phyloP scores from a whole-genome alignment of 2,888 invertebrate genomes.

The Scaptomyza reducta region DNA sequence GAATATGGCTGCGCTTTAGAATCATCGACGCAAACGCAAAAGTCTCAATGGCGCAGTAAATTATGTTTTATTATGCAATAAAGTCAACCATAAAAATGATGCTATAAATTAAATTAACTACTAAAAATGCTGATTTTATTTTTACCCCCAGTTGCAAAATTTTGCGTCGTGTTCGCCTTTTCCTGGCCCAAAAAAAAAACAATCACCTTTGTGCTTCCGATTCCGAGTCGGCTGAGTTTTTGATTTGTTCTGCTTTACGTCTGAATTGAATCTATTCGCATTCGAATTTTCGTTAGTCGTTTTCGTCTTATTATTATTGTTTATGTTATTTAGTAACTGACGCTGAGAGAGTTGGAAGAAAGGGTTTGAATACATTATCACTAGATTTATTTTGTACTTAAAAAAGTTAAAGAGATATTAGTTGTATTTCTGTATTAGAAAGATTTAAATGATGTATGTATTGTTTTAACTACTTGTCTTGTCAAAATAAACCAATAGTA shows the following conservation, averaged over 20 bases:
- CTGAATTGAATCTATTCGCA: slow-evolving; percentile 35
- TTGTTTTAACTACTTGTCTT: no score
- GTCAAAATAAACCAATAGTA: no score
- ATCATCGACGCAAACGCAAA: slow-evolving; percentile 77
- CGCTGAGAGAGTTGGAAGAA: neutral
- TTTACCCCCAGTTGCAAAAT: slow-evolving; percentile 65
- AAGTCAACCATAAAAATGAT: slow-evolving; percentile 85
- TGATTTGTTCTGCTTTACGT: slow-evolving; percentile 1
- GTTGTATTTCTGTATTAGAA: no score
- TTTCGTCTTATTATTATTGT: slow-evolving; percentile 25
- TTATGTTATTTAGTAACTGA: slow-evolving; percentile 15
- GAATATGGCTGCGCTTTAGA: slow-evolving; percentile 72
- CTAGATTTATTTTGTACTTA: neutral
- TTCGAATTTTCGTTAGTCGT: slow-evolving; percentile 25
- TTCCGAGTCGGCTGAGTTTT: slow-evolving; percentile 14
- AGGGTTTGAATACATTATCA: slow-evolving; percentile 16
- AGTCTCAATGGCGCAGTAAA: slow-evolving; percentile 84
- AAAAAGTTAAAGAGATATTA: no score
- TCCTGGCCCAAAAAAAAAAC: slow-evolving; percentile 22
- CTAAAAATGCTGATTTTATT: slow-evolving; percentile 84
- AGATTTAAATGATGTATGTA: no score
- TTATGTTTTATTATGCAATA: slow-evolving; percentile 85
- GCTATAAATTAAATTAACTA: slow-evolving; percentile 85
- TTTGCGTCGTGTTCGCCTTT: slow-evolving; percentile 16
- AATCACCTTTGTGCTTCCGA: slow-evolving; percentile 24